Percentiles rank a stretch among this genome's conserved stretches.
Conservation (phyloP, 2,888 invertebrate species). For the Papilio gigon region DNA sequence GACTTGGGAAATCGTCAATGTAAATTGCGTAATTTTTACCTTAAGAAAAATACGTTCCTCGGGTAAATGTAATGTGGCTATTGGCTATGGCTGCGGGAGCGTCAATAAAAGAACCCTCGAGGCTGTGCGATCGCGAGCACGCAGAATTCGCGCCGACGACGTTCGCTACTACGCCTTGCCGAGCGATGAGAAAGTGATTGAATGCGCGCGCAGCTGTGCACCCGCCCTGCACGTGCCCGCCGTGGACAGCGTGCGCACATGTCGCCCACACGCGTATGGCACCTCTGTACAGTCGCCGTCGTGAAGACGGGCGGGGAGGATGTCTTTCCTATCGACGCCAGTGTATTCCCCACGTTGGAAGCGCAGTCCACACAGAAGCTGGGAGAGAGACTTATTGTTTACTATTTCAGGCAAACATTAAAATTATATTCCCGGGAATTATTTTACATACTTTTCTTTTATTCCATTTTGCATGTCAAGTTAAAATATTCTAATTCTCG, state of each 20-base stretch:
- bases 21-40: no score
- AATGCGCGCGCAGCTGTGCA: background rate
- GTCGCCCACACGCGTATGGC: background rate
- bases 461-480: no score
- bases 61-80: background rate
- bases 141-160: background rate
- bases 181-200: background rate
- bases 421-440: background rate
- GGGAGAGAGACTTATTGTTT: background rate
- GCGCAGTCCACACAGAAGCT: background rate
- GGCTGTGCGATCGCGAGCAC: background rate
- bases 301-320: background rate
- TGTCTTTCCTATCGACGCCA: background rate
- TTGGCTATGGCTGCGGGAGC: background rate
- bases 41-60: background rate
- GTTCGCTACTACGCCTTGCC: background rate
- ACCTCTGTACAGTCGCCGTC: background rate
- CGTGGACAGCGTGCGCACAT: background rate
- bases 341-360: no score
- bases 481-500: background rate
- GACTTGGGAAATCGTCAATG: no score
- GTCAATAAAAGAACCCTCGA: background rate
- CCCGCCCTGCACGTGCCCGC: background rate
- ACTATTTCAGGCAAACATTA: background rate
- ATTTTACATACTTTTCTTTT: background rate